Evolutionary conservation across 1,140 invertebrate species (phyloP), one percentile per base, ranked within the genome.

Genomic region (Pachypsylla venusta): DNA sequence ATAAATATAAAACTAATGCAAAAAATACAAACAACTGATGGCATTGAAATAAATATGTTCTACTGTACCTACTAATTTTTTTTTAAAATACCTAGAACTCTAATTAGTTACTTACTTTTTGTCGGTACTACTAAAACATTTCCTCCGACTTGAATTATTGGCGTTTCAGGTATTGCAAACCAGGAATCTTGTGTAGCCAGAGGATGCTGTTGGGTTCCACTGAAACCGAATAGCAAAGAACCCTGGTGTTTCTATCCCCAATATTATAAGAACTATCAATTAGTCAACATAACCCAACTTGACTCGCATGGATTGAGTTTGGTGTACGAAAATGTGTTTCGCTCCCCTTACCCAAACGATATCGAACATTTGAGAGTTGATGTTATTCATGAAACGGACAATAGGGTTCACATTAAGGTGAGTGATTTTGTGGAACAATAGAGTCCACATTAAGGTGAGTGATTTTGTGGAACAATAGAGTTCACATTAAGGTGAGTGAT

Each of bases 161-260:
- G n/a, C n/a, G n/a, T 16, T 12, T 12, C 30, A 65, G 66, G 73
- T 40, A 76, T 70, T 24, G 79, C 80, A 4, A 78, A 71, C 16
- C 70, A 84, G 69, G 64, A 77, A 14, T 67, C 65, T 1, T 93
- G 89, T 69, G 70, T 71, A 42, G 67, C 74, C 26, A 74, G 87
- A 72, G 84, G 84, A 56, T 89, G 85, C 66, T 83, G 82, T 67
- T 89, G 84, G 84, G 68, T 72, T 2, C 22, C 53, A 16, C 3
- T 14, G 30, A 16, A 10, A 12, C 10, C 10, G 30, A 28, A 61
- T 39, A 56, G 59, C 25, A 35, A 57, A 26, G 48, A 62, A 57
- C 67, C 70, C 48, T 64, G 77, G 65, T 87, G 85, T 68, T 87
- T 77, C 70, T 88, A 84, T 69, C 82, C 84, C 1, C 67, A 71